A percentile compares a stretch with the other conserved stretches of the same genome.
These are phyloP conservation scores for Andrena flavipes DNA, from an alignment of 2,888 invertebrate genomes.

Conservation along the genomic window DNA sequence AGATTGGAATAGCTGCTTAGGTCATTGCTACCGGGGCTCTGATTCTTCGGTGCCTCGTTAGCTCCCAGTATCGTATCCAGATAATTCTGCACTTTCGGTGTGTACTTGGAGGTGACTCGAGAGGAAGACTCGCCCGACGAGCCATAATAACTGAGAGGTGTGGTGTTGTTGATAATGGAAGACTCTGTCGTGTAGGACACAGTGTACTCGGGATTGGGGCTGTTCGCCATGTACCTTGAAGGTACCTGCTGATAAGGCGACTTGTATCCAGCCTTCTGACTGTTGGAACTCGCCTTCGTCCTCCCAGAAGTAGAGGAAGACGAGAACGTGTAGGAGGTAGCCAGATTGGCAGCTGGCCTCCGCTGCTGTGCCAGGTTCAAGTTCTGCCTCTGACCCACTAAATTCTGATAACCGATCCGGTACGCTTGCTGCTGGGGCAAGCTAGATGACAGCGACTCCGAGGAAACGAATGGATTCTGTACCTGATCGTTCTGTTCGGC, in stretches of 20 bases:
- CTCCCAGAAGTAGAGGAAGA: conserved; percentile 12
- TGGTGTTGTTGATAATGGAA: conserved; percentile 39
- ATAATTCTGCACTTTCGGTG: conserved; percentile 73
- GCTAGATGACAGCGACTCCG: conserved; percentile 63
- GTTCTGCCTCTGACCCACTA: conserved; percentile 56
- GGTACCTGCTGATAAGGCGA: conserved; percentile 2
- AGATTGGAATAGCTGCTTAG: conserved; percentile 65
- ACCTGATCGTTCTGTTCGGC: conserved; percentile 55
- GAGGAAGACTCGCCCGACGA: conserved; percentile 65
- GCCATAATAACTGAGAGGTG: conserved; percentile 51
- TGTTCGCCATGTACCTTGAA: conserved; percentile 75
- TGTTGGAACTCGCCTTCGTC: neutral
- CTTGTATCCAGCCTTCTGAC: conserved; percentile 21
- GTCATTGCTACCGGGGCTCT: conserved; percentile 23
- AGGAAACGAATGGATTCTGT: conserved; percentile 73
- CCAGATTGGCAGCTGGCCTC: conserved; percentile 26
- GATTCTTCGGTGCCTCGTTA: conserved; percentile 33
- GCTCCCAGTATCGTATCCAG: conserved; percentile 54
- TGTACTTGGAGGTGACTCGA: conserved; percentile 68
- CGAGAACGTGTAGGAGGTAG: conserved; percentile 18
- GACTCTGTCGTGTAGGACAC: conserved; percentile 53
- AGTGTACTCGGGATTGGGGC: conserved; percentile 78
- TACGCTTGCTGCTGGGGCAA: conserved; percentile 63
- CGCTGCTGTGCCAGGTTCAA: conserved; percentile 45
- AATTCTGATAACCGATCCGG: conserved; percentile 65